Evolutionary conservation across 1,140 invertebrate species (phyloP), one percentile per base, ranked within the genome.

Genomic region (Drosophila pseudoananassae): DNA sequence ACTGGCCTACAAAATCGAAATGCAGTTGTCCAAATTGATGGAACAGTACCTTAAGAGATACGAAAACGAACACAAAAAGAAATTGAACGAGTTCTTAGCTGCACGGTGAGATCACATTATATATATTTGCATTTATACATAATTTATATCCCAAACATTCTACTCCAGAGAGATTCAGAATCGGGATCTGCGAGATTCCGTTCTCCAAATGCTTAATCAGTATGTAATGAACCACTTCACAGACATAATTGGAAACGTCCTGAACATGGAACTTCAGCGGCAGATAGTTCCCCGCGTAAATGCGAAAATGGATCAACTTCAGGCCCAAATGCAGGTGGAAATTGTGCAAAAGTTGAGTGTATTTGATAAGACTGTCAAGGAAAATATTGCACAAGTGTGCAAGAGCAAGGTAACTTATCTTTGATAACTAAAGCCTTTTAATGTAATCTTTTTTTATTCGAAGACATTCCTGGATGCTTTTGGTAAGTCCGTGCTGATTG

Each of bases 381-480:
- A 97, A 52, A 97, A 96, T 91, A 95, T 98, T 56, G 93, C 93
- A 3, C 96, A 97, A 88, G 91, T 97, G 15, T 93, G 97, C 68
- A 94, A 93, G 65, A 96, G 95, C 89, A 95, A 95, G 92, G 95
- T 96, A 59, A 15, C 20, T 1, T n/a, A 27, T 4, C 3, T 7
- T 2, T n/a, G 4, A 27, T 27, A 27, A 6, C 6, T 7, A 54
- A 50, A 7, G 9, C 8, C 10, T 10, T 17, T 4, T 36, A 9
- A 3, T 38, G n/a, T 23, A 17, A 9, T 12, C 4, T 20, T 33
- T 59, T 8, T 7, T 27, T 25, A 29, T 5, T 29, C 1, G 57
- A 43, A 96, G 94, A 94, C 94, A 68, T 94, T 97, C 14, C 94
- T 95, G 63, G 97, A 98, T 69, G 93, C 94, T 0, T 92, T 98